Evolutionary conservation across 2,797 vertebrate genomes (phyloP).

Genomic region (Halcyon chelicuti): DNA sequence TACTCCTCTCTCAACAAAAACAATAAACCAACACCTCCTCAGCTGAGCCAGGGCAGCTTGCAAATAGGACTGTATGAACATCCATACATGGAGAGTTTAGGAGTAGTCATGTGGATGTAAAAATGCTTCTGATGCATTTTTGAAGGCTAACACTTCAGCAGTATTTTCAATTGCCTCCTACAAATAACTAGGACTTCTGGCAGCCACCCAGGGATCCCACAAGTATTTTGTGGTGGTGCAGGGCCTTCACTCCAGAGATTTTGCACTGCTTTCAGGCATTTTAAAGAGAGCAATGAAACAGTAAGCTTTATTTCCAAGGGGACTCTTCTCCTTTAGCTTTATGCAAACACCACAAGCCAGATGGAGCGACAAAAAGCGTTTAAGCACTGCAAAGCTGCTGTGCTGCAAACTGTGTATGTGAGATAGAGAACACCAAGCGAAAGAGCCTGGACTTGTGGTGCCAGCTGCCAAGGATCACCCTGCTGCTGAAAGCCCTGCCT

Average conservation of each 20-base stretch:
- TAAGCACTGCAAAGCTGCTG: not conserved
- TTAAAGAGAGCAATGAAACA: constrained; percentile 9
- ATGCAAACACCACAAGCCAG: constrained; percentile 5
- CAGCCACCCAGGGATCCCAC: constrained; percentile 14
- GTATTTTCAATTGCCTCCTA: not conserved
- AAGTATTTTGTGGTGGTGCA: constrained; percentile 26
- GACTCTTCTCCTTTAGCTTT: not conserved
- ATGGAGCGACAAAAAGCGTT: not conserved
- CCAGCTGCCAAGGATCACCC: not conserved
- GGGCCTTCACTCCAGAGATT: not conserved
- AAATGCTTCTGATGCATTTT: constrained; percentile 45
- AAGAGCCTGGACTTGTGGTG: not conserved
- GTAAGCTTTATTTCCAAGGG: constrained; percentile 8
- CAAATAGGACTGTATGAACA: not conserved
- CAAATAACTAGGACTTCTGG: constrained; percentile 22
- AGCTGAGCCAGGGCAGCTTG: not conserved
- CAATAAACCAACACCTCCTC: fast-evolving
- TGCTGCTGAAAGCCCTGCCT: not conserved
- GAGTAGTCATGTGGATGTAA: not conserved
- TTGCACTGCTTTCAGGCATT: not conserved
- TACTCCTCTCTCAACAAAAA: not conserved
- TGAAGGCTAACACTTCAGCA: constrained; percentile 38
- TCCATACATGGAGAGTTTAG: not conserved
- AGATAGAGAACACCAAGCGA: not conserved
- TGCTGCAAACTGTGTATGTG: fast-evolving